Conservation (phyloP, 2,797 vertebrate genomes). For the Lacerta bilineata region DNA sequence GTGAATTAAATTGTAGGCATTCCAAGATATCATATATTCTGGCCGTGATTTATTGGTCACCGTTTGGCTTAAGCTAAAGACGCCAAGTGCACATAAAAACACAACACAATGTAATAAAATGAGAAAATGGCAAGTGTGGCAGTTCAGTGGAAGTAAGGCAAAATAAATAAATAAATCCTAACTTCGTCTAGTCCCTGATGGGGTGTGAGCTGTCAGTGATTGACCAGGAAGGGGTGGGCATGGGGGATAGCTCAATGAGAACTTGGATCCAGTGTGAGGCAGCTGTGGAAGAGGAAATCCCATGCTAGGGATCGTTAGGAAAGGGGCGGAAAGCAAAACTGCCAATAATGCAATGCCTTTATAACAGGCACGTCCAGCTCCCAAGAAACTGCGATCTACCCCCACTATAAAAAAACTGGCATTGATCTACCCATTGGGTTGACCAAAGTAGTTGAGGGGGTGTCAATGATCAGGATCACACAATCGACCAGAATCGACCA, state of each 20-base stretch:
- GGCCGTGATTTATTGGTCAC: not conserved
- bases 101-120: not conserved
- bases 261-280: not conserved
- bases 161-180: not conserved
- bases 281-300: not conserved
- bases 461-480: too few species aligned
- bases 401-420: too few species aligned
- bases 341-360: not conserved
- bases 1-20: slow-evolving; percentile 34
- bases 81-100: slow-evolving; percentile 32
- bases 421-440: too few species aligned
- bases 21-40: slow-evolving; percentile 7
- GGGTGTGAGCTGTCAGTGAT: not conserved
- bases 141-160: not conserved
- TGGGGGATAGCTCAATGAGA: not conserved
- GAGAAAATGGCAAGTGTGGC: not conserved
- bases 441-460: too few species aligned
- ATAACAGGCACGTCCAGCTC: not conserved
- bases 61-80: slow-evolving; percentile 28
- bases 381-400: too few species aligned
- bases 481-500: too few species aligned
- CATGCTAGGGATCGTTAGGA: not conserved
- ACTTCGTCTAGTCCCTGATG: too few species aligned
- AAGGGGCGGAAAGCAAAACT: not conserved
- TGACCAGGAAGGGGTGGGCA: not conserved